Conservation (phyloP, 2,797 vertebrate genomes). For the Apogon hyalosoma region DNA sequence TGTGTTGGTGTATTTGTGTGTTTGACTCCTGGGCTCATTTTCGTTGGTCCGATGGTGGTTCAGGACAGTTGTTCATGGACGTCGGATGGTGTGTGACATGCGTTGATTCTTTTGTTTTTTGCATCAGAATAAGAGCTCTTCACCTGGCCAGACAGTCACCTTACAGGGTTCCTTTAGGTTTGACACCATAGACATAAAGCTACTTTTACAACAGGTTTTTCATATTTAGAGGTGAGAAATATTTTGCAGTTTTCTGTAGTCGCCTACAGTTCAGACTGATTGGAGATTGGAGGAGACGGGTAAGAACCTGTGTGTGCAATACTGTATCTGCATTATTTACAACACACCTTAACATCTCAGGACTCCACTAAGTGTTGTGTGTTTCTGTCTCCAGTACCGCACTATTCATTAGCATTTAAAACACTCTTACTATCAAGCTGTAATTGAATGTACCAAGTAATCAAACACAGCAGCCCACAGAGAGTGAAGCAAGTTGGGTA, state of each 20-base stretch:
- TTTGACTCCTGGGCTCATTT: conserved; percentile 57
- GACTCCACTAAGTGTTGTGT: conserved; percentile 67
- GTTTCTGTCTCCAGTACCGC: conserved; percentile 63
- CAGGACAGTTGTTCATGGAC: conserved; percentile 47
- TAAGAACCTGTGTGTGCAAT: conserved; percentile 58
- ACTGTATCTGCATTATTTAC: conserved; percentile 55
- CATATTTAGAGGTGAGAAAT: conserved; percentile 29
- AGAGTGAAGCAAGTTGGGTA: conserved; percentile 72
- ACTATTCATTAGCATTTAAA: conserved; percentile 52
- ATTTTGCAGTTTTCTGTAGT: conserved; percentile 38
- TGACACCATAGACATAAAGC: conserved; percentile 18
- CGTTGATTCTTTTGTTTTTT: conserved; percentile 38
- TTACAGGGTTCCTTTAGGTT: conserved; percentile 8
- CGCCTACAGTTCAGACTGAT: conserved; percentile 44
- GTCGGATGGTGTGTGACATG: conserved; percentile 56
- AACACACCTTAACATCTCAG: conserved; percentile 59
- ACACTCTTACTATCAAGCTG: conserved; percentile 47
- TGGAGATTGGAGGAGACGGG: conserved; percentile 73
- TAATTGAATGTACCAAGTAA: conserved; percentile 65
- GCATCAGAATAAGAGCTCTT: conserved; percentile 36
- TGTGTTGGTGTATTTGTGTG: conserved; percentile 49
- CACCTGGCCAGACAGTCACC: conserved; percentile 22
- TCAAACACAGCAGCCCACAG: conserved; percentile 58
- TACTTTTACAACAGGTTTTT: conserved; percentile 36
- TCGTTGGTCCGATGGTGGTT: conserved; percentile 52